phyloP scores from a whole-genome alignment of 2,888 invertebrate genomes.

The Ophion obscuratus region DNA sequence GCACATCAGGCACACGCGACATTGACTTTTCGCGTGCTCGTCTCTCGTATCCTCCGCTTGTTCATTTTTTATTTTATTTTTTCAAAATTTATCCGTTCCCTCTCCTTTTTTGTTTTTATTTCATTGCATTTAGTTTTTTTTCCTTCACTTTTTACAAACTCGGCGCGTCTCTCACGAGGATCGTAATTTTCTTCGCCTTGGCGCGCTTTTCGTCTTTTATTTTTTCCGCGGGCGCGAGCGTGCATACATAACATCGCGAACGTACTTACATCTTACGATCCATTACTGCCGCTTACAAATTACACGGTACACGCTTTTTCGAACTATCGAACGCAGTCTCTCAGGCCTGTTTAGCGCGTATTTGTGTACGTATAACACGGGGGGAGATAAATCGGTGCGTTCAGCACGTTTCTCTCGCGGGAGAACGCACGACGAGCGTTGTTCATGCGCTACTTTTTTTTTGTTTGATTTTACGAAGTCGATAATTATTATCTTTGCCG shows the following conservation, averaged over 20 bases:
- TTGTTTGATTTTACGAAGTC: background rate
- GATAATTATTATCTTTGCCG: background rate
- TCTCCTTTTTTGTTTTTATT: background rate
- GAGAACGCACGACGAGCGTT: background rate
- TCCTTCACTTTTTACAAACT: too few relatives aligned
- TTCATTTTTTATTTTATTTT: background rate
- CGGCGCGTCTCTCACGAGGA: too few relatives aligned
- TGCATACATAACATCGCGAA: constrained; percentile 19
- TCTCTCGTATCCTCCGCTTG: constrained; percentile 1
- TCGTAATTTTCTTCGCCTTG: too few relatives aligned
- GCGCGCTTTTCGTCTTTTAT: too few relatives aligned
- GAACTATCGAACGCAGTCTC: constrained; percentile 23
- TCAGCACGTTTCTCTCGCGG: background rate
- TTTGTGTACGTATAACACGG: constrained; percentile 3
- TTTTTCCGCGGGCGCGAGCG: background rate
- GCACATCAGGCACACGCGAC: constrained; percentile 38
- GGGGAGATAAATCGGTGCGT: constrained; percentile 31
- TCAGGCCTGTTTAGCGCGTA: constrained; percentile 24
- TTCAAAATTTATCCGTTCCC: constrained; percentile 34
- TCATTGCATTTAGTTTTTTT: too few relatives aligned
- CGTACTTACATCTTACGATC: constrained; percentile 38
- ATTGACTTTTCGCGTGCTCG: constrained; percentile 39
- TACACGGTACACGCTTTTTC: constrained; percentile 37
- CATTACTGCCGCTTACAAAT: constrained; percentile 44
- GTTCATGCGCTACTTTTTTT: background rate